Percentiles rank a stretch among this genome's conserved stretches.
phyloP scores from a whole-genome alignment of 2,113 vertebrate species.

The Probosciger aterrimus region DNA sequence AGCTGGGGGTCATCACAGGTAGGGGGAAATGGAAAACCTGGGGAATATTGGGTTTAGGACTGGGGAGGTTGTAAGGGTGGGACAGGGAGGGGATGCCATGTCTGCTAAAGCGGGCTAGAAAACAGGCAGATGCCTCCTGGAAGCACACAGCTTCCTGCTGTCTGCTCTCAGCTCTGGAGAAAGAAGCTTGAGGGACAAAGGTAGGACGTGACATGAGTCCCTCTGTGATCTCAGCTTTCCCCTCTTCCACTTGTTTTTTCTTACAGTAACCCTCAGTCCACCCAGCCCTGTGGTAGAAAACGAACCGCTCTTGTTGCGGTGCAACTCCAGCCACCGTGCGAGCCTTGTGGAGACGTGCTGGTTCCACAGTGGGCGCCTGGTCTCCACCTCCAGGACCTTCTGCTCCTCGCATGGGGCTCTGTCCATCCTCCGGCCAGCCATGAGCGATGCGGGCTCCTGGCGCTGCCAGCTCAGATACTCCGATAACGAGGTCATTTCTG shows the following conservation, averaged over 20 bases:
- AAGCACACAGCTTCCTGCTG: neutral
- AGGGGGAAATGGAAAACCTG: neutral
- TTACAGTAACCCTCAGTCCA: slow-evolving; percentile 62
- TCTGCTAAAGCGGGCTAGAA: neutral
- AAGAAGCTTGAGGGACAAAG: neutral
- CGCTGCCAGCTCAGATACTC: slow-evolving; percentile 67
- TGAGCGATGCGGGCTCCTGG: slow-evolving; percentile 66
- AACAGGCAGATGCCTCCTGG: neutral
- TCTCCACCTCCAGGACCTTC: neutral
- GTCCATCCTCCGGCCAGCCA: neutral
- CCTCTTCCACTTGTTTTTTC: neutral
- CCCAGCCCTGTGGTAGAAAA: slow-evolving; percentile 19
- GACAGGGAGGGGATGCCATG: accelerated
- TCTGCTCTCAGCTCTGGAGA: neutral
- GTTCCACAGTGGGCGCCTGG: neutral
- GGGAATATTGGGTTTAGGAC: neutral
- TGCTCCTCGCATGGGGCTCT: neutral
- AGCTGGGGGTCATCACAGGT: slow-evolving; percentile 58
- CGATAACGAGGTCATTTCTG: slow-evolving; percentile 51
- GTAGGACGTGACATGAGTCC: neutral
- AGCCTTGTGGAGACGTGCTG: slow-evolving; percentile 54
- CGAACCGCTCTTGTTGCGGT: slow-evolving; percentile 39
- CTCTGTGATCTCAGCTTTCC: neutral
- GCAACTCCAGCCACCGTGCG: slow-evolving; percentile 70
- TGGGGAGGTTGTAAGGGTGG: neutral